Evolutionary conservation across 2,888 invertebrate genomes (phyloP), one percentile per base, ranked within the genome.

Genomic region (Leptinotarsa tumamoca): DNA sequence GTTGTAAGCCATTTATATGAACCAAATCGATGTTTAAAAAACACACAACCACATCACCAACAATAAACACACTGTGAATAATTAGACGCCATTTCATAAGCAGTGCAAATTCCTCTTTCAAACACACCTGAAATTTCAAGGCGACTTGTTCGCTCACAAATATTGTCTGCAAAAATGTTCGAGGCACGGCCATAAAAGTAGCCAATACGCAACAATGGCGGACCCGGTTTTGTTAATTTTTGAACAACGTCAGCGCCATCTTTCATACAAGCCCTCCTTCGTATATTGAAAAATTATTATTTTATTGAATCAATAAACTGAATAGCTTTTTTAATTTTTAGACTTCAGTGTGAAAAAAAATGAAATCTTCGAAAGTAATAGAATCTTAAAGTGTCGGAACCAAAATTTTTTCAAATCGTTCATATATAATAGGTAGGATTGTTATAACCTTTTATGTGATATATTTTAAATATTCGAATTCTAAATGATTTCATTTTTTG

Each of bases 181-280:
- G 81, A 86, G 85, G 85, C 86, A 87, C 84, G 86, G 87, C 87
- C 85, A 85, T 85, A 85, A 82, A 85, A 84, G 84, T 85, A 85
- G 86, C 87, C 86, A 85, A 87, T 86, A 86, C 84, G 85, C 83
- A 87, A 87, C 87, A 88, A 88, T 88, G 88, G 88, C 88, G 88
- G 88, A 87, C 87, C 87, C 86, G 88, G 87, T 87, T 87, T 87
- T 84, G 82, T 84, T 84, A 86, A 86, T 85, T 86, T 85, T 86
- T 83, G 79, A 72, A 82, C 80, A 73, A 82, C 80, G 68, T 78
- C 74, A 73, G 80, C 85, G 87, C 86, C 88, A 88, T 88, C 88
- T 88, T 81, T 83, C 81, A 80, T 71, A 66, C 33, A 72, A 71
- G 67, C 73, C 56, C 27, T 63, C 69, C 33, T 43, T 52, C 51